Evolutionary conservation across 2,113 vertebrate genomes (phyloP).

Genomic region (Phrynosoma platyrhinos): DNA sequence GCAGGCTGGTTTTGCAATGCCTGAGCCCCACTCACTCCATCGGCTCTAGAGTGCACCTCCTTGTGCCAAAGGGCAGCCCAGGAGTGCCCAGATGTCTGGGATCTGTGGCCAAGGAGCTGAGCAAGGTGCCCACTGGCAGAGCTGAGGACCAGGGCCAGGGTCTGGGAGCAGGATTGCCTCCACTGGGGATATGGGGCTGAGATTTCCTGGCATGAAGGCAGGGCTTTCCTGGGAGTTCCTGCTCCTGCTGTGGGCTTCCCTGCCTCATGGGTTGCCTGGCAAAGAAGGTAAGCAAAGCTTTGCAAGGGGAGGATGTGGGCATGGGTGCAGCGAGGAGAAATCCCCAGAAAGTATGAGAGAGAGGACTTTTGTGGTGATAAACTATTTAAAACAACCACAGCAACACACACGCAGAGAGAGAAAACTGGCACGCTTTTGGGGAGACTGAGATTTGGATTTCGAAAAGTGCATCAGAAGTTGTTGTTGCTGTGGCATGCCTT

Average conservation of each 20-base stretch:
- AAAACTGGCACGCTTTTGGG: background rate
- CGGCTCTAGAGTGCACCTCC: conserved; percentile 11
- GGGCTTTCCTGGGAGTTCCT: background rate
- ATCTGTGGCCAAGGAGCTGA: background rate
- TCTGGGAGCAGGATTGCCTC: conserved; percentile 12
- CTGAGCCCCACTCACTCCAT: background rate
- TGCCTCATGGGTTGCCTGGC: background rate
- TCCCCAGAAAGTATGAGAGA: background rate
- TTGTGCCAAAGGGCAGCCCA: background rate
- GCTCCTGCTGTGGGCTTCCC: conserved; percentile 16
- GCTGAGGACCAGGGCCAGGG: background rate
- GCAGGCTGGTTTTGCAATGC: conserved; percentile 35
- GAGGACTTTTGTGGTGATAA: background rate
- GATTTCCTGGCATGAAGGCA: background rate
- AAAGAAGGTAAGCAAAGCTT: conserved; percentile 36
- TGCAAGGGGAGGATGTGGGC: background rate
- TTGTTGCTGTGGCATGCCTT: too few relatives aligned
- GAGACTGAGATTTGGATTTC: too few relatives aligned
- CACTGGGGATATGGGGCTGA: conserved; percentile 5
- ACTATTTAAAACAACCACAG: background rate
- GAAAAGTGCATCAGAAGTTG: too few relatives aligned
- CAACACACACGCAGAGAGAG: background rate
- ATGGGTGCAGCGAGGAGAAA: background rate
- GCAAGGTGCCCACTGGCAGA: background rate
- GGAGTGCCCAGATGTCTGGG: conserved; percentile 7